Evolutionary conservation across 1,140 invertebrate genomes (phyloP).

Genomic region (Rhagoletis zephyria): DNA sequence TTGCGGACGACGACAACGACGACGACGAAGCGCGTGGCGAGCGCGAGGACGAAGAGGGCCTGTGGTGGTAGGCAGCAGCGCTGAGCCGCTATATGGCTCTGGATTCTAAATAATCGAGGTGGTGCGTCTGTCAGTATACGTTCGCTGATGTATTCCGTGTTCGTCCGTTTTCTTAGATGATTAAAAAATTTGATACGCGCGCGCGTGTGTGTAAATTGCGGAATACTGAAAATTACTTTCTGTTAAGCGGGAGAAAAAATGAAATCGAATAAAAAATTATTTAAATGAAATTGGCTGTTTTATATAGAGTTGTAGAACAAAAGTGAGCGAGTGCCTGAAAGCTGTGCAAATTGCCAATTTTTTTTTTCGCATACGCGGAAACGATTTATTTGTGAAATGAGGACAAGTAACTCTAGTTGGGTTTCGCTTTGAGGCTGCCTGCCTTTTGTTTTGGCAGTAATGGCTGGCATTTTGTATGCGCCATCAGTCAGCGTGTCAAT

Average conservation of each 20-base stretch:
- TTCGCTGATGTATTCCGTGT: conserved; percentile 56
- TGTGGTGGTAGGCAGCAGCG: neutral
- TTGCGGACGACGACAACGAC: neutral
- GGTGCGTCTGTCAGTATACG: conserved; percentile 58
- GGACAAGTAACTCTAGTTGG: neutral
- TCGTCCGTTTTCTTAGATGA: conserved; percentile 58
- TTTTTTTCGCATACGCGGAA: neutral
- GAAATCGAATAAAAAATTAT: too few species aligned
- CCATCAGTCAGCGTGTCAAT: conserved; percentile 14
- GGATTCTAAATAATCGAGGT: conserved; percentile 54
- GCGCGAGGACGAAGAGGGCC: neutral
- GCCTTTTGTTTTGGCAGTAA: neutral
- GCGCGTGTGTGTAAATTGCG: conserved; percentile 37
- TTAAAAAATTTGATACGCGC: conserved; percentile 27
- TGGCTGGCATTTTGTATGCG: neutral
- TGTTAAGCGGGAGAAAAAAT: too few species aligned
- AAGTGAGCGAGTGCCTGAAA: neutral
- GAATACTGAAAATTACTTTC: neutral
- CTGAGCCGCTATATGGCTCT: neutral
- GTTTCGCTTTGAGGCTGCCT: neutral
- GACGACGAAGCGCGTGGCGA: neutral
- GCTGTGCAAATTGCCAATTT: neutral
- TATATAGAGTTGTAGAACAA: too few species aligned
- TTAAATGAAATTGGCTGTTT: too few species aligned
- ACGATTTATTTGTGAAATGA: neutral